Evolutionary conservation across 2,113 vertebrate genomes (phyloP), one percentile per base, ranked within the genome.

Genomic region (human): DNA sequence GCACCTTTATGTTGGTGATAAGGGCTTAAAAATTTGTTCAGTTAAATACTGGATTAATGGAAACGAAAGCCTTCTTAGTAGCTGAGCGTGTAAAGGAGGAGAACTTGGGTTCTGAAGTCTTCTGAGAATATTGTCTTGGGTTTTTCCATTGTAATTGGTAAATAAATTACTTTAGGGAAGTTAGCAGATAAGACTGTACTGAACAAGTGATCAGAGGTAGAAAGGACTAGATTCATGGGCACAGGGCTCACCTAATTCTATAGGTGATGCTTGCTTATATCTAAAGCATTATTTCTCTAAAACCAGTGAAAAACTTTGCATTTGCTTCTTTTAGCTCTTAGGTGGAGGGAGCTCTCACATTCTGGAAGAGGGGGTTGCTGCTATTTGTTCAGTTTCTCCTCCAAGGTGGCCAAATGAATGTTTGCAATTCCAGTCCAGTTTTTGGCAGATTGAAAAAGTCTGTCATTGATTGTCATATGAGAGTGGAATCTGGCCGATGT

Each of bases 391-490:
- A 35, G 14, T 45, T 38, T 89, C 27, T 91, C 48, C 30, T 52
- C 55, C 0, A 17, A 38, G 40, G 88, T n/a, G 32, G 81, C 76
- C 70, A 20, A 0, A 0, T 40, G 72, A 68, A 57, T 0, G 8
- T 32, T 40, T n/a, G 23, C 16, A 18, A 14, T 59, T 97, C 93
- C 72, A 88, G 61, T 70, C 50, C 73, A 0, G 0, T 43, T 94
- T 96, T 97, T 81, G 94, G 89, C 59, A 89, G 72, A 11, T 38
- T 75, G 2, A 3, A 64, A 72, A 68, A 94, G 43, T 61, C 61
- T 6, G 14, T 90, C 93, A 70, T 90, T 97, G 22, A n/a, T 96
- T 18, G 92, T 98, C 55, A 40, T 6, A 50, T 66, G 75, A 85
- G 0, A 0, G 73, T 97, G 66, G 75, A 97, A 95, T 90, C 81